These are phyloP conservation scores for Mionectes olivaceus DNA, from an alignment of 2,797 vertebrate species.

Conservation along the genomic window DNA sequence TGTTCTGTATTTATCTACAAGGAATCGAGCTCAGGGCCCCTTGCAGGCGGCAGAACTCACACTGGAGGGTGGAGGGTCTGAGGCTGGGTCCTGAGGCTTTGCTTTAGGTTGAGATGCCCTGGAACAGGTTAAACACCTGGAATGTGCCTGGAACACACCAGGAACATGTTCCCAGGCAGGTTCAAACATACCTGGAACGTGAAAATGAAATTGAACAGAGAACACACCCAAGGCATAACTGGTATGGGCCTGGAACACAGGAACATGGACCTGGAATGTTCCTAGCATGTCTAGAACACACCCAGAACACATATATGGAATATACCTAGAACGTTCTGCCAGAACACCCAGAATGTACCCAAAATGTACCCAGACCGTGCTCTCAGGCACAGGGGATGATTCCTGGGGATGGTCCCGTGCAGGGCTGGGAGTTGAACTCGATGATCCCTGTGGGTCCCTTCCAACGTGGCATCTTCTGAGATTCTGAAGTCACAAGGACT, in stretches of 20 bases:
- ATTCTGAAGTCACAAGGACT: accelerated
- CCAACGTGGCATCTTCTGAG: too few species aligned
- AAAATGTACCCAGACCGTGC: neutral
- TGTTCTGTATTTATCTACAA: constrained; percentile 55
- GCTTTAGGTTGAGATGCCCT: neutral
- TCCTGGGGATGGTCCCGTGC: neutral
- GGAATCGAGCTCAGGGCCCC: constrained; percentile 4
- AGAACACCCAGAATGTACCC: neutral
- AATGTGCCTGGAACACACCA: neutral
- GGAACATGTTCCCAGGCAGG: neutral
- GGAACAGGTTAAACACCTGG: neutral
- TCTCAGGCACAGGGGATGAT: neutral
- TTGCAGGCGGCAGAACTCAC: neutral
- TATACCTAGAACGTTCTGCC: neutral
- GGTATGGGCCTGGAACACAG: neutral
- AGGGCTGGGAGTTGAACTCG: neutral
- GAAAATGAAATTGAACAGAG: neutral
- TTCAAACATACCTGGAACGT: neutral
- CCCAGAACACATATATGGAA: too few species aligned
- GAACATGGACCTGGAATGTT: neutral
- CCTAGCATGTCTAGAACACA: neutral
- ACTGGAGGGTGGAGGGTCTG: neutral
- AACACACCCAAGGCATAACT: neutral
- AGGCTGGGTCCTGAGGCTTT: accelerated
- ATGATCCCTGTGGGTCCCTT: neutral